Evolutionary conservation across 2,797 vertebrate species (phyloP).

Genomic region (Sus cebifrons): DNA sequence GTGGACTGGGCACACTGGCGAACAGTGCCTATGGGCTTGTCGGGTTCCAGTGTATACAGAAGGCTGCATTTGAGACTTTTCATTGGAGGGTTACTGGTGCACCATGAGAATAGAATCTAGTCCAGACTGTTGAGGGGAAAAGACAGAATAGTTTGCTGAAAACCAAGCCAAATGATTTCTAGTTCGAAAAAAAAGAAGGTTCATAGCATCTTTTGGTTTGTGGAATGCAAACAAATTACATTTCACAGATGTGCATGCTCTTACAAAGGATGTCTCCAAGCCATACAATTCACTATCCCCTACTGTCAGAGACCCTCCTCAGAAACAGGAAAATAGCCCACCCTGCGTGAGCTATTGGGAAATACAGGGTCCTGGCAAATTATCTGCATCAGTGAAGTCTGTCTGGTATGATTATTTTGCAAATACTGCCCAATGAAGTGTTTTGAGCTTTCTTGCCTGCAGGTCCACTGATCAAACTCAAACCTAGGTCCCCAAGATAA

Average conservation of each 20-base stretch:
- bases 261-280: neutral
- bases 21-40: neutral
- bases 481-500: slow-evolving; percentile 83
- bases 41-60: neutral
- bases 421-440: slow-evolving; percentile 78
- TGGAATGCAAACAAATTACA: slow-evolving; percentile 47
- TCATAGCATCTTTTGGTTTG: slow-evolving; percentile 20
- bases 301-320: neutral
- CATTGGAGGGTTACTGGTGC: neutral
- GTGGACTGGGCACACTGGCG: neutral
- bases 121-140: neutral
- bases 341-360: slow-evolving; percentile 62
- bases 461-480: slow-evolving; percentile 83
- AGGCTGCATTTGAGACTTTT: neutral
- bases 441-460: slow-evolving; percentile 75
- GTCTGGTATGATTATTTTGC: slow-evolving; percentile 78
- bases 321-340: neutral
- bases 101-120: neutral
- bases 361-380: slow-evolving; percentile 78
- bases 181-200: neutral
- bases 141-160: neutral
- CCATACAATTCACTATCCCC: neutral
- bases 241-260: neutral
- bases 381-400: slow-evolving; percentile 40
- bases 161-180: slow-evolving; percentile 16